phyloP scores from a whole-genome alignment of 2,888 invertebrate genomes.

The Chironomus tentans region DNA sequence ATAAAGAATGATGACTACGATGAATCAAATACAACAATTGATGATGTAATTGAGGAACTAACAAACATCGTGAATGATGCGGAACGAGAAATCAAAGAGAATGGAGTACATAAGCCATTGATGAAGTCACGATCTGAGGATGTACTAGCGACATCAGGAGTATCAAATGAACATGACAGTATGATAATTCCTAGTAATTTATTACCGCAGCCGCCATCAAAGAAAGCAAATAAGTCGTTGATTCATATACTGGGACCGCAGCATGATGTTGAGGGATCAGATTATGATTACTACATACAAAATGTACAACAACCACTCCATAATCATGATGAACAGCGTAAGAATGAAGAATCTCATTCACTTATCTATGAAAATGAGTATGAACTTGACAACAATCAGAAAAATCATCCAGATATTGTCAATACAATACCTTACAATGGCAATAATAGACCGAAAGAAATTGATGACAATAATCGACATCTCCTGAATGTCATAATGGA shows the following conservation, averaged over 20 bases:
- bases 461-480: slow-evolving; percentile 42
- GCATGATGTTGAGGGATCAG: slow-evolving; percentile 45
- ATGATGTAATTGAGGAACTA: slow-evolving; percentile 78
- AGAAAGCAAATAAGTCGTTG: slow-evolving; percentile 57
- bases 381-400: slow-evolving; percentile 50
- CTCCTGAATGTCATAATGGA: slow-evolving; percentile 51
- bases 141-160: slow-evolving; percentile 25
- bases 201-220: slow-evolving; percentile 65
- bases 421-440: slow-evolving; percentile 28
- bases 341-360: slow-evolving; percentile 35
- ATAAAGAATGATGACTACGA: slow-evolving; percentile 34
- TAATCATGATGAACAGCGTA: slow-evolving; percentile 38
- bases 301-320: slow-evolving; percentile 44
- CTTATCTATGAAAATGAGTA: slow-evolving; percentile 48
- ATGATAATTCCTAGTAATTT: slow-evolving; percentile 64
- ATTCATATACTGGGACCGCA: slow-evolving; percentile 58
- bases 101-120: slow-evolving; percentile 31
- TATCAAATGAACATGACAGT: slow-evolving; percentile 47
- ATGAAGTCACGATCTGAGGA: slow-evolving; percentile 32
- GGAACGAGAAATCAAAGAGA: slow-evolving; percentile 51
- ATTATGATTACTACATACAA: slow-evolving; percentile 43
- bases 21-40: slow-evolving; percentile 69
- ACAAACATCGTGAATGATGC: slow-evolving; percentile 78
- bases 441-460: neutral
- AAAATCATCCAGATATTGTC: slow-evolving; percentile 40